Evolutionary conservation across 2,797 vertebrate genomes (phyloP), one percentile per base, ranked within the genome.

Genomic region (Meda fulgida): DNA sequence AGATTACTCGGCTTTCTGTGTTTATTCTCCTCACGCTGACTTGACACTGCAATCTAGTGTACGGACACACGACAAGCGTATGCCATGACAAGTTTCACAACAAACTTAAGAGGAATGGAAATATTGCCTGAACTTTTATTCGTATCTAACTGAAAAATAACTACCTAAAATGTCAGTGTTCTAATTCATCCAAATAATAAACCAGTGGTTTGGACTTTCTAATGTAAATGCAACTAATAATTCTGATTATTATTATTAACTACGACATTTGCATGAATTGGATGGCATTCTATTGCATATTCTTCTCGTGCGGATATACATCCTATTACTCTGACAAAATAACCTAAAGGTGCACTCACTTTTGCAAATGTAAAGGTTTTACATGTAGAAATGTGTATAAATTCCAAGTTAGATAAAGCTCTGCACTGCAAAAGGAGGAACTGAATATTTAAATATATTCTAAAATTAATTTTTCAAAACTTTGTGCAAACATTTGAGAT

Each of bases 1-100:
- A 85, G 88, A 84, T 75, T 60, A 79, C 77, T 86, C 80, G 84
- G 72, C 40, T 3, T 73, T 78, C 86, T 66, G 63, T 73, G 76
- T 71, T 88, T 65, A 81, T 69, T 72, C 75, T 79, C 60, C 81
- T 43, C 67, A 53, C 14, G 53, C 78, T 46, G 31, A 9, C 38
- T 60, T 66, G 58, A 79, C 76, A 85, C 76, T 23, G 65, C 40
- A 77, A 60, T 83, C 36, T 38, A 19, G 11, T 86, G 58, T 55
- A 51, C 11, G 19, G 70, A 66, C 5, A 1, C 19, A 38, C 23
- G 29, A n/a, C 14, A 3, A 51, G 6, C n/a, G 7, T 60, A 60
- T 3, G 36, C 36, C 26, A 21, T 60, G 18, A 38, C 1, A 21
- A 53, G n/a, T 43, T 78, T 48, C 21, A 58, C 48, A 69, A 69